A percentile compares a stretch with the other conserved stretches of the same genome.
Conservation (phyloP, 2,888 invertebrate species). For the Frankliniella fusca region DNA sequence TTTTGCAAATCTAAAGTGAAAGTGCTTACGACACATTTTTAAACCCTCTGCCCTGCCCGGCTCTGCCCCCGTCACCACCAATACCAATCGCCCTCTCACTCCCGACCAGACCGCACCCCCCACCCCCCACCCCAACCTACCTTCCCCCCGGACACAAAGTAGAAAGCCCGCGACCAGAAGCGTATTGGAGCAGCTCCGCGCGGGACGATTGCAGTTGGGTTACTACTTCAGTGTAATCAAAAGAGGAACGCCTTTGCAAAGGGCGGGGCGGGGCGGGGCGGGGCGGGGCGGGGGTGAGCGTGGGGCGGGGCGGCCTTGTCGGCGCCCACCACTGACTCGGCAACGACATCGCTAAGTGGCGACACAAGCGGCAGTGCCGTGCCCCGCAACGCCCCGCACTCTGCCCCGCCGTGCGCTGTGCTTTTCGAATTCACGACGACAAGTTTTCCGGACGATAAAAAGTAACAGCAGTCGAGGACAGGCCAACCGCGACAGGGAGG, state of each 20-base stretch:
- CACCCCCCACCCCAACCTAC: neutral
- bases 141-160: slow-evolving; percentile 1
- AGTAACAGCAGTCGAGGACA: too few species aligned
- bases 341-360: neutral
- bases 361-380: neutral
- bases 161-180: neutral
- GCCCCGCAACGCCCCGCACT: neutral
- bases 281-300: neutral
- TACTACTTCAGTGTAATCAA: slow-evolving; percentile 1
- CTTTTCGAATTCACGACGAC: too few species aligned
- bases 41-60: neutral
- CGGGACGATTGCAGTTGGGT: neutral
- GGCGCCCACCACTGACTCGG: too few species aligned
- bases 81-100: too few species aligned
- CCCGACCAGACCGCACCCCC: too few species aligned
- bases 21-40: neutral
- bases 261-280: neutral
- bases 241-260: neutral
- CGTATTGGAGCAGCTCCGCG: neutral
- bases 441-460: too few species aligned
- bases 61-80: neutral
- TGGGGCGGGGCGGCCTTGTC: neutral
- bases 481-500: neutral
- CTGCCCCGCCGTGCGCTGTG: neutral
- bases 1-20: too few species aligned